phyloP scores from a whole-genome alignment of 2,797 vertebrate species.

The Lagodon rhomboides region DNA sequence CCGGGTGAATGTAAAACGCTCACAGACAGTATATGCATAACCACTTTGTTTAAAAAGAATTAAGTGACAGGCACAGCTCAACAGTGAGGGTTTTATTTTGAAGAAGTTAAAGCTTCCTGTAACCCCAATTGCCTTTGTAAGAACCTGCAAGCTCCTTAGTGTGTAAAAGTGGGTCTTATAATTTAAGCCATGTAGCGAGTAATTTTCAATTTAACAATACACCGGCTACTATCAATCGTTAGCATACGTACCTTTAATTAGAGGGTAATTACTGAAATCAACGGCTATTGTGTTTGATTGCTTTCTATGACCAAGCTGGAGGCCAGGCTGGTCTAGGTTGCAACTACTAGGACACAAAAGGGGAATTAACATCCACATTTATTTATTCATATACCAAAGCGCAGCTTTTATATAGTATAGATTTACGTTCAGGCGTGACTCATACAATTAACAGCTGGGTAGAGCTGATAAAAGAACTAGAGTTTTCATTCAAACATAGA shows the following conservation, averaged over 20 bases:
- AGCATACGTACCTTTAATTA: not conserved
- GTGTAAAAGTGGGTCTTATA: not conserved
- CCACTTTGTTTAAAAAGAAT: too few relatives aligned
- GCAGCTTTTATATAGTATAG: not conserved
- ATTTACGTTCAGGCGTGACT: not conserved
- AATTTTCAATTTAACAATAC: not conserved
- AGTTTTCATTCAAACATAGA: not conserved
- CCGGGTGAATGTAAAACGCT: not conserved
- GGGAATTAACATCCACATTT: not conserved
- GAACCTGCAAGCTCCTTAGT: not conserved
- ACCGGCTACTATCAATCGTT: conserved; percentile 10
- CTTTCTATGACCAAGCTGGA: not conserved
- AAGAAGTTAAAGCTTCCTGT: not conserved
- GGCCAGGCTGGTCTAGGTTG: not conserved
- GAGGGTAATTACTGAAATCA: conserved; percentile 12
- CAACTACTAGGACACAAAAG: not conserved
- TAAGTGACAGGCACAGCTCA: not conserved
- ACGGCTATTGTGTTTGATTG: conserved; percentile 1
- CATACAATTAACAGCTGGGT: not conserved
- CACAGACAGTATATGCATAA: not conserved
- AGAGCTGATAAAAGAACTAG: not conserved
- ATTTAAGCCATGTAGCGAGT: not conserved
- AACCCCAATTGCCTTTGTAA: not conserved
- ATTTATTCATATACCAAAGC: not conserved
- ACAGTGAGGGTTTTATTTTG: conserved; percentile 1